Conservation (phyloP, 2,888 invertebrate species). For the Diploptera punctata region DNA sequence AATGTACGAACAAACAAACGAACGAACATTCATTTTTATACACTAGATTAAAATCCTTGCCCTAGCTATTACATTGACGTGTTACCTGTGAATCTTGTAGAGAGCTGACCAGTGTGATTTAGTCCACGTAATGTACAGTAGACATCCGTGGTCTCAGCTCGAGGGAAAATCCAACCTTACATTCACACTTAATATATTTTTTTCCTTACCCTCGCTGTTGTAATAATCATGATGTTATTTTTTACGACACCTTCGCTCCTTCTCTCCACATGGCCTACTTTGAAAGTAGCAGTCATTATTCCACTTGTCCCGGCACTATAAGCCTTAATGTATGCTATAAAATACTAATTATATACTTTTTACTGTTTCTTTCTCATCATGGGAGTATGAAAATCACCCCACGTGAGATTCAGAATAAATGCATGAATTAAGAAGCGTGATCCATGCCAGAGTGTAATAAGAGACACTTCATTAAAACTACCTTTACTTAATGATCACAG, state of each 20-base stretch:
- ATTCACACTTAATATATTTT: background rate
- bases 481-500: no score
- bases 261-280: conserved; percentile 8
- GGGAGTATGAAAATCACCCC: background rate
- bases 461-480: no score
- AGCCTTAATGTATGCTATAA: conserved; percentile 34
- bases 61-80: no score
- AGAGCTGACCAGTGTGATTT: no score
- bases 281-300: background rate
- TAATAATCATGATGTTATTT: conserved; percentile 30
- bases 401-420: conserved; percentile 8
- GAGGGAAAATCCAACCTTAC: background rate
- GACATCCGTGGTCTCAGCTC: no score
- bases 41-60: no score
- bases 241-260: conserved; percentile 11
- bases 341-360: conserved; percentile 35
- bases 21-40: no score
- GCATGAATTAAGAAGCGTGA: background rate
- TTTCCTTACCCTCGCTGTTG: background rate
- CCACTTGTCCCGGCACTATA: conserved; percentile 8
- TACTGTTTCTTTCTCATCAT: conserved; percentile 14
- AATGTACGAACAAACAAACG: no score
- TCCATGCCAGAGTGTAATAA: background rate
- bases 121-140: no score
- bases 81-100: no score